These are phyloP conservation scores for Brachionichthys hirsutus DNA, from an alignment of 2,113 vertebrate species.

Conservation along the genomic window DNA sequence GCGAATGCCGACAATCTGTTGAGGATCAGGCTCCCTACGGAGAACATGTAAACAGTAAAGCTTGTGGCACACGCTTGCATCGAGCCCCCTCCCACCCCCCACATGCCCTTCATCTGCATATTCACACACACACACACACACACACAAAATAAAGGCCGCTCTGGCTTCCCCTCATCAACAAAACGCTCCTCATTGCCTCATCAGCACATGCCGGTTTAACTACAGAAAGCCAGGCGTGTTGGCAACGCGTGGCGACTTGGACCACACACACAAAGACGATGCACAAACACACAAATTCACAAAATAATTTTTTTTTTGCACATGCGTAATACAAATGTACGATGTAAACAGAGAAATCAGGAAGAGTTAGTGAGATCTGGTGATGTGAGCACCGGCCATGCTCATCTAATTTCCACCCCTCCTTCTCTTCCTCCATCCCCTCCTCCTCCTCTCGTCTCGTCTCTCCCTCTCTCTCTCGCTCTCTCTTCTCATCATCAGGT, in stretches of 20 bases:
- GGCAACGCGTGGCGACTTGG: slow-evolving; percentile 61
- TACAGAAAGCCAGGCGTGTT: slow-evolving; percentile 53
- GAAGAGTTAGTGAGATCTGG: slow-evolving; percentile 70
- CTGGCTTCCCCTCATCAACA: slow-evolving; percentile 69
- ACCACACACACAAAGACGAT: slow-evolving; percentile 56
- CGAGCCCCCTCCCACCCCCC: slow-evolving; percentile 54
- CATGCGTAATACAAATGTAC: slow-evolving; percentile 59
- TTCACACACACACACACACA: too few relatives aligned
- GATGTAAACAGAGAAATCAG: slow-evolving; percentile 67
- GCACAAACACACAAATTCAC: slow-evolving; percentile 44
- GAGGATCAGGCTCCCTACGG: slow-evolving; percentile 84
- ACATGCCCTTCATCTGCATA: slow-evolving; percentile 79
- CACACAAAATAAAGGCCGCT: slow-evolving; percentile 76
- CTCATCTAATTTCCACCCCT: slow-evolving; percentile 75
- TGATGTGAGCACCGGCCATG: slow-evolving; percentile 80
- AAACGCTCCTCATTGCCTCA: slow-evolving; percentile 72
- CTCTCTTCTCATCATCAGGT: slow-evolving; percentile 83
- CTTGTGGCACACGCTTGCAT: slow-evolving; percentile 67
- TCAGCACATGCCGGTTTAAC: slow-evolving; percentile 70
- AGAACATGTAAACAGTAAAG: slow-evolving; percentile 85
- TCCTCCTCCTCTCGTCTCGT: slow-evolving; percentile 41
- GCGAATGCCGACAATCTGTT: slow-evolving; percentile 86
- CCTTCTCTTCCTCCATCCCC: slow-evolving; percentile 27
- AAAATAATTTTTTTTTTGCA: slow-evolving; percentile 55
- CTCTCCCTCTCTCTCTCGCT: slow-evolving; percentile 59